phyloP scores from a whole-genome alignment of 2,888 invertebrate species.

The Arenicola marina region DNA sequence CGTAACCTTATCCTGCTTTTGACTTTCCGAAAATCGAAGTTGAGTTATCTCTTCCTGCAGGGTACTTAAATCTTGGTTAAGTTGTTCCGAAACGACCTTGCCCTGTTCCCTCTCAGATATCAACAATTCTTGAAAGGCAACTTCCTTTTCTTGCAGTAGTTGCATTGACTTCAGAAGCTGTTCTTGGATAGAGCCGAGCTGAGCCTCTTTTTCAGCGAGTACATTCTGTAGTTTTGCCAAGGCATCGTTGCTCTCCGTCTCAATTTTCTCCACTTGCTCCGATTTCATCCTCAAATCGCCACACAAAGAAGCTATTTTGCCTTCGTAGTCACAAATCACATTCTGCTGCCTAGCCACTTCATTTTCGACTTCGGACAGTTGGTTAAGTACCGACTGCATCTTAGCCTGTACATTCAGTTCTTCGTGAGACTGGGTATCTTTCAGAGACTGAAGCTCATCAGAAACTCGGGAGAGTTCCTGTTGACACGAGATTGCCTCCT shows the following conservation, averaged over 20 bases:
- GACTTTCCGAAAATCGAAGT: no score
- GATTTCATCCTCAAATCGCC: neutral
- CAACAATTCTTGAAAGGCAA: conserved; percentile 8
- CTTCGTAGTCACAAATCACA: neutral
- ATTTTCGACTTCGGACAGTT: conserved; percentile 45
- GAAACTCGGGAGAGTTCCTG: neutral
- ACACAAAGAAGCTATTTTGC: neutral
- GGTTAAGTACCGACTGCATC: conserved; percentile 39
- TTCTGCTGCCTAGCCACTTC: conserved; percentile 24
- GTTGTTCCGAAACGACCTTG: neutral
- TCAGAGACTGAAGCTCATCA: neutral
- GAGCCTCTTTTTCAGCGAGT: conserved; percentile 17
- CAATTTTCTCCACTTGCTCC: neutral
- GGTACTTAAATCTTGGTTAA: neutral
- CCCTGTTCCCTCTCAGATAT: conserved; percentile 15
- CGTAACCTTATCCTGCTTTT: neutral
- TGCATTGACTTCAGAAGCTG: conserved; percentile 17
- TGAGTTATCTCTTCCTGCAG: neutral
- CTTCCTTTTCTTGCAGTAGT: conserved; percentile 13
- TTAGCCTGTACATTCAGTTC: conserved; percentile 23
- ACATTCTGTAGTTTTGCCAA: neutral
- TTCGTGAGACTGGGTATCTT: neutral
- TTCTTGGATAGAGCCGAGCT: conserved; percentile 13
- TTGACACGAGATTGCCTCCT: neutral
- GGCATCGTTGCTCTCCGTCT: neutral